Percentiles rank a stretch among this genome's conserved stretches.
Conservation (phyloP, 1,140 invertebrate genomes). For the Zelostemma sp. region DNA sequence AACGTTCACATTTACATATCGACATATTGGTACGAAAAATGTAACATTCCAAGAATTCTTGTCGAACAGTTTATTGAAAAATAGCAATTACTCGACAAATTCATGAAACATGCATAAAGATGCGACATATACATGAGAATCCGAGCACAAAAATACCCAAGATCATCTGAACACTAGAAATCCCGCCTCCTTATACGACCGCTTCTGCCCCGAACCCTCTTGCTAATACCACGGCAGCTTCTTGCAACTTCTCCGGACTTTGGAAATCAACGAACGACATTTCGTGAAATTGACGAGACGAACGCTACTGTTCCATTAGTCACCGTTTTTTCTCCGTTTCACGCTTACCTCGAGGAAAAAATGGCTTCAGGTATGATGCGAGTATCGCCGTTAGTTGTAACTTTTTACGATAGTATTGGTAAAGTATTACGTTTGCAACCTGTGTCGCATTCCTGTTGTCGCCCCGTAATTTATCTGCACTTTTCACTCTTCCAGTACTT, state of each 20-base stretch:
- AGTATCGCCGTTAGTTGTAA: slow-evolving; percentile 22
- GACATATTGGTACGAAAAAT: slow-evolving; percentile 12
- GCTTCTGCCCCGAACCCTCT: slow-evolving; percentile 33
- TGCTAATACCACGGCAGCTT: slow-evolving; percentile 52
- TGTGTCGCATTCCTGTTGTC: slow-evolving; percentile 1
- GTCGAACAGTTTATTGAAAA: slow-evolving; percentile 9
- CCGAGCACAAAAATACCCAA: slow-evolving; percentile 56
- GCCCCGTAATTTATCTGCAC: not conserved
- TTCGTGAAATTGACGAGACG: slow-evolving; percentile 53
- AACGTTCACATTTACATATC: slow-evolving; percentile 19
- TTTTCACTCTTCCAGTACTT: too few species aligned
- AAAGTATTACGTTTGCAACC: slow-evolving; percentile 14
- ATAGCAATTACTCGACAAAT: slow-evolving; percentile 2
- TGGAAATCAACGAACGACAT: slow-evolving; percentile 46
- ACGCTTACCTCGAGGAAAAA: slow-evolving; percentile 50
- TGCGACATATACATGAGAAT: slow-evolving; percentile 61
- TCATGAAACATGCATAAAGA: slow-evolving; percentile 49
- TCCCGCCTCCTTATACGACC: slow-evolving; percentile 18
- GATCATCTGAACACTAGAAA: slow-evolving; percentile 37
- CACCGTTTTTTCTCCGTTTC: slow-evolving; percentile 46
- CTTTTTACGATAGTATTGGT: slow-evolving; percentile 21
- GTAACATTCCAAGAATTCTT: not conserved
- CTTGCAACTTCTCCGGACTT: slow-evolving; percentile 39
- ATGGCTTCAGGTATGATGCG: slow-evolving; percentile 59
- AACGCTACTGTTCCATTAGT: slow-evolving; percentile 47